phyloP scores from a whole-genome alignment of 2,888 invertebrate genomes.

The Hydrotaea diabolus region DNA sequence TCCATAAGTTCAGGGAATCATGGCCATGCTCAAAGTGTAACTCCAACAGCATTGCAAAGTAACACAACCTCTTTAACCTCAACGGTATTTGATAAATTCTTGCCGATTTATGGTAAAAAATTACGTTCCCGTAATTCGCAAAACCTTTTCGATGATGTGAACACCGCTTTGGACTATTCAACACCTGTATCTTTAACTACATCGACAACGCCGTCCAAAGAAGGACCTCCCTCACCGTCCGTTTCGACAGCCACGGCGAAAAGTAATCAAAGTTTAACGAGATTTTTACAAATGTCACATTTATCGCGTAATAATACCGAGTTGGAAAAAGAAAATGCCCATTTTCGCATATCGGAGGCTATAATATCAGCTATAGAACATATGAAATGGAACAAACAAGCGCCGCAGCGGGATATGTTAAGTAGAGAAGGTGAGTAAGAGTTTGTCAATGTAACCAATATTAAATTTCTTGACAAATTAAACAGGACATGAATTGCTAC shows the following conservation, averaged over 20 bases:
- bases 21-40: constrained; percentile 6
- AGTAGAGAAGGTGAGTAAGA: constrained; percentile 60
- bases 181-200: not conserved
- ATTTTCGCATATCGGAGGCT: constrained; percentile 91
- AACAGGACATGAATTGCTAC: too few species aligned
- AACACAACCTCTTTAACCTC: constrained; percentile 57
- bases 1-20: constrained; percentile 57
- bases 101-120: constrained; percentile 78
- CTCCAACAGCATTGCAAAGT: constrained; percentile 27
- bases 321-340: constrained; percentile 91
- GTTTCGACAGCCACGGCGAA: constrained; percentile 64
- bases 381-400: constrained; percentile 84
- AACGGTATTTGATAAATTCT: constrained; percentile 76
- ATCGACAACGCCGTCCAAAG: not conserved
- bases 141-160: constrained; percentile 76
- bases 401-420: constrained; percentile 56
- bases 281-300: constrained; percentile 87
- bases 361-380: constrained; percentile 91
- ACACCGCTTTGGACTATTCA: constrained; percentile 72
- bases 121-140: constrained; percentile 73
- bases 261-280: constrained; percentile 85
- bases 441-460: too few species aligned
- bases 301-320: constrained; percentile 88
- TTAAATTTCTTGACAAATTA: not conserved
- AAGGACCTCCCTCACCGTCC: constrained; percentile 43